These are phyloP conservation scores for Antechinus stuartii DNA, from an alignment of 2,113 vertebrate genomes.

Conservation along the genomic window DNA sequence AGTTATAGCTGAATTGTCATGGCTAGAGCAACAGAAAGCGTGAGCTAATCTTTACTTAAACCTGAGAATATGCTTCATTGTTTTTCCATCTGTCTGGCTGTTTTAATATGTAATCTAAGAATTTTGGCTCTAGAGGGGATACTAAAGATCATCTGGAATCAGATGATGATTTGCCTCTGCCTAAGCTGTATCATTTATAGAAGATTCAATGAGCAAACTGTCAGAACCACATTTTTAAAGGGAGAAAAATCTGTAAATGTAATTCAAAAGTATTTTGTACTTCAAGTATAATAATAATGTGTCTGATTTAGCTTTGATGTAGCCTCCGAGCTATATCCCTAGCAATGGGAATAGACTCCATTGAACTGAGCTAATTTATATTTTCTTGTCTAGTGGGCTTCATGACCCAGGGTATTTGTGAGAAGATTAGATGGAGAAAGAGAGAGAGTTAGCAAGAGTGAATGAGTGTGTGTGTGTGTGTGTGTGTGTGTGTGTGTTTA, in stretches of 20 bases:
- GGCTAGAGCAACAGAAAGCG: slow-evolving; percentile 77
- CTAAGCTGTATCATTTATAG: neutral
- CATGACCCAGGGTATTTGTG: neutral
- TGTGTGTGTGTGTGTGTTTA: no score
- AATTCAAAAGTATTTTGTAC: neutral
- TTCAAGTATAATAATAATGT: neutral
- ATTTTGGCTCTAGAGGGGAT: neutral
- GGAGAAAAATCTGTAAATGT: neutral
- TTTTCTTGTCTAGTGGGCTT: neutral
- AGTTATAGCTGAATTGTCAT: slow-evolving; percentile 72
- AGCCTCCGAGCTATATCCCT: neutral
- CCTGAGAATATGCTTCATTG: neutral
- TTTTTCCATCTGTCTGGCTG: neutral
- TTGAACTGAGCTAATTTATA: neutral
- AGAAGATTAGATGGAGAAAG: neutral
- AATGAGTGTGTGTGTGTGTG: neutral
- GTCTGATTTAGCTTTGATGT: neutral
- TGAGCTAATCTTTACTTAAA: slow-evolving; percentile 69
- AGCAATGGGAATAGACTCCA: neutral
- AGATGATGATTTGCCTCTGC: neutral
- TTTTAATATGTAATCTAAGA: neutral
- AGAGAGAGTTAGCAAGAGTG: no score
- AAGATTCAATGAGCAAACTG: neutral
- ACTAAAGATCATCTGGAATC: neutral
- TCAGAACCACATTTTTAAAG: neutral